Percentiles rank a stretch among this genome's conserved stretches.
Conservation (phyloP, 2,113 vertebrate species). For the Callipepla squamata region DNA sequence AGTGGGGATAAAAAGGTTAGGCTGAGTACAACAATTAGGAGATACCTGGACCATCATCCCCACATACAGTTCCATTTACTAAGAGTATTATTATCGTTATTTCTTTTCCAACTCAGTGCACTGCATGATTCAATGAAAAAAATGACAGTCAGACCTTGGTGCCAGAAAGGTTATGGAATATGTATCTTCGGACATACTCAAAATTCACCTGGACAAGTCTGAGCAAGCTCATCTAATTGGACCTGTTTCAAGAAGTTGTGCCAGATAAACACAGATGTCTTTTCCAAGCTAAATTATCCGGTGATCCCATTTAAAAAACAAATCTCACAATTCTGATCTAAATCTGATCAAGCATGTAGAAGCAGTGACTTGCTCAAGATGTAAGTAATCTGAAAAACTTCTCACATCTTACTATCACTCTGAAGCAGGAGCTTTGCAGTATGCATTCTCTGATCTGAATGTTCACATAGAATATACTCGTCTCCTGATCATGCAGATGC, state of each 20-base stretch:
- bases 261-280: neutral
- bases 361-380: neutral
- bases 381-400: neutral
- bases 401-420: neutral
- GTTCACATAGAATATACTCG: too few species aligned
- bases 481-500: neutral
- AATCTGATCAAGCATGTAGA: neutral
- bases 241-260: neutral
- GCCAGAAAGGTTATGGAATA: neutral
- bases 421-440: neutral
- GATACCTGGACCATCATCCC: neutral
- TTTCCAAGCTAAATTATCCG: neutral
- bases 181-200: neutral
- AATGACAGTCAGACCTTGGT: neutral
- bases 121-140: neutral
- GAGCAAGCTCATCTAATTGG: neutral
- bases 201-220: neutral
- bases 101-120: neutral
- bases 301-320: neutral
- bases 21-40: fast-evolving
- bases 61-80: neutral
- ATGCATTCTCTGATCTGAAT: fast-evolving
- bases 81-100: neutral
- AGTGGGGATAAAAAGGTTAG: neutral
- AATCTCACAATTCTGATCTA: neutral